phyloP scores from a whole-genome alignment of 2,113 vertebrate species.

The Phycodurus eques region DNA sequence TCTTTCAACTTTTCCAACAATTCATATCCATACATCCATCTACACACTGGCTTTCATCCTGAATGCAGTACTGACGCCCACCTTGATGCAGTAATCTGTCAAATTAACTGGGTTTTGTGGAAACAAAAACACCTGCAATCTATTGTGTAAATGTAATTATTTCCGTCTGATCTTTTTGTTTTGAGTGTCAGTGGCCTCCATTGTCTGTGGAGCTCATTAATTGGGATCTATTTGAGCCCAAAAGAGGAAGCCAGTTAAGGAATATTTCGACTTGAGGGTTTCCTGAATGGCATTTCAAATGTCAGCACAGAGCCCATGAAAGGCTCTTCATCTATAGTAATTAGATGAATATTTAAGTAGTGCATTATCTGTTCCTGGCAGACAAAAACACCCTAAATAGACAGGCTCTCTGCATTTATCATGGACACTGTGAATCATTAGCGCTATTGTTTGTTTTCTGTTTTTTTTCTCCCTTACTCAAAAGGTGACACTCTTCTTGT shows the following conservation, averaged over 20 bases:
- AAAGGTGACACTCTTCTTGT: slow-evolving; percentile 50
- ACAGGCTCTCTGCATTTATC: slow-evolving; percentile 45
- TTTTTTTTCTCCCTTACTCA: not conserved
- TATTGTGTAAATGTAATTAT: slow-evolving; percentile 2
- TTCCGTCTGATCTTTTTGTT: not conserved
- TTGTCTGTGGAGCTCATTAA: slow-evolving; percentile 25
- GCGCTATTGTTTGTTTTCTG: slow-evolving; percentile 52
- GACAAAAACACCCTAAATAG: slow-evolving; percentile 50
- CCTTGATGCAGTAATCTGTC: not conserved
- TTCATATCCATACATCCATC: not conserved
- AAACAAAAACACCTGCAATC: not conserved
- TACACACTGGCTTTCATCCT: not conserved
- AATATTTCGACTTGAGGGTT: slow-evolving; percentile 48
- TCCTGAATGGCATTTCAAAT: slow-evolving; percentile 65
- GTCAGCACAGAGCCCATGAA: slow-evolving; percentile 49
- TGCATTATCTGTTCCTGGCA: slow-evolving; percentile 57
- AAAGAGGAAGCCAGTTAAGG: slow-evolving; percentile 27
- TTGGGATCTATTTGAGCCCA: slow-evolving; percentile 42
- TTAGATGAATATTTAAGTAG: slow-evolving; percentile 69
- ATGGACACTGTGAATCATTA: slow-evolving; percentile 49
- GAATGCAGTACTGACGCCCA: not conserved
- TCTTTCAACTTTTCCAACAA: not conserved
- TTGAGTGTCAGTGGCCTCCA: not conserved
- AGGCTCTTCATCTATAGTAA: slow-evolving; percentile 56
- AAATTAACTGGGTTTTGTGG: not conserved